Evolutionary conservation across 2,113 vertebrate species (phyloP).

Genomic region (Numida meleagris): DNA sequence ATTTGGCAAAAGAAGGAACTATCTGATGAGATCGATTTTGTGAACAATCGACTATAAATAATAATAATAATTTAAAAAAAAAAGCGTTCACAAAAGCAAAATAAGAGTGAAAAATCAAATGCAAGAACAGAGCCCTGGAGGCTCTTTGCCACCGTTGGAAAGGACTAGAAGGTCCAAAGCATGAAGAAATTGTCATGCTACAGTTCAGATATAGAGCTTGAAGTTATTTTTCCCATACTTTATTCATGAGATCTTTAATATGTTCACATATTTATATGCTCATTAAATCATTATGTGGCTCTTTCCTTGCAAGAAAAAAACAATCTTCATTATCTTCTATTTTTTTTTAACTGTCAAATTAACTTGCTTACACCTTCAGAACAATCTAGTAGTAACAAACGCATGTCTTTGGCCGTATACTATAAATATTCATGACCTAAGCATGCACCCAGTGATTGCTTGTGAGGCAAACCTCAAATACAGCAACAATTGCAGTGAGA

Average conservation of each 20-base stretch:
- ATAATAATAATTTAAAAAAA: background rate
- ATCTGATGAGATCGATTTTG: background rate
- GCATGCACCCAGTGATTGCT: background rate
- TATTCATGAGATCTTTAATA: conserved; percentile 58
- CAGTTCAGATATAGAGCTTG: conserved; percentile 47
- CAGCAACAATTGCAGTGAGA: background rate
- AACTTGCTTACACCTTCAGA: conserved; percentile 11
- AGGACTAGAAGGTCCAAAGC: conserved; percentile 29
- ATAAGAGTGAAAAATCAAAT: conserved; percentile 1
- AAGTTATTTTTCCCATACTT: conserved; percentile 45
- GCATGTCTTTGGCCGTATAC: background rate
- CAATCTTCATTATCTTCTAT: conserved; percentile 36
- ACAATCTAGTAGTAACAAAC: background rate
- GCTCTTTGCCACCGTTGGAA: conserved; percentile 20
- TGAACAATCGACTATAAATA: background rate
- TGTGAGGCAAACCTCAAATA: background rate
- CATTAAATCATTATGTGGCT: conserved; percentile 64
- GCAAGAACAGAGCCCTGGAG: background rate
- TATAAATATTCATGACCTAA: conserved; percentile 15
- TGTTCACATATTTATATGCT: background rate
- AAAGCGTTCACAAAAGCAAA: background rate
- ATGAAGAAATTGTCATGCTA: conserved; percentile 60
- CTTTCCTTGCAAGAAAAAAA: conserved; percentile 43
- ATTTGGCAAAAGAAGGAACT: background rate
- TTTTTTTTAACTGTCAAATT: conserved; percentile 47